Evolutionary conservation across 2,888 invertebrate genomes (phyloP), one percentile per base, ranked within the genome.

Genomic region (Clanis bilineata): DNA sequence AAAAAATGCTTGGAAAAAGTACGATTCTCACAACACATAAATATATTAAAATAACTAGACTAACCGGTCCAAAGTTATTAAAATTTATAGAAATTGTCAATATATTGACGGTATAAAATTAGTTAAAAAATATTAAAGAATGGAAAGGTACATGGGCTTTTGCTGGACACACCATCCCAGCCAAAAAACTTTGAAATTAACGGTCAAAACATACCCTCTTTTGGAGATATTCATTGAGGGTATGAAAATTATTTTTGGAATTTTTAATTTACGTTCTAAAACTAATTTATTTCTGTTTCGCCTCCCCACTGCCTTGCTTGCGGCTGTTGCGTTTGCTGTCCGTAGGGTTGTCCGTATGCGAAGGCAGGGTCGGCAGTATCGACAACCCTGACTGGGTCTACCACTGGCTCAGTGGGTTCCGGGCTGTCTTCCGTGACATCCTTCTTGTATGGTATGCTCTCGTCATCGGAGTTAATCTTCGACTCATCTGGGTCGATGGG

Each of bases 381-480:
- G 0, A 69, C 74, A 0, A 86, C 80, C 57, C 83, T 80, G 1
- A 89, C 77, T 0, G 83, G 76, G 0, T 89, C 80, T 57, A 83
- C 80, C 1, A 89, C 77, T 0, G 83, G 76, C 0, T 89, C 89
- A 0, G 85, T 80, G 0, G 89, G 89, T 47, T 84, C 80, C 0
- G 92, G 92, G 39, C 83, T 87, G 61, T 90, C 90, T 65, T 90
- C 90, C 0, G 77, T 70, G 0, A 80, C 66, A 60, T 89, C 90
- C 64, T 91, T 92, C 77, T 92, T 92, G 80, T 92, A 92, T 0
- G 91, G 91, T 47, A 92, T 85, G 66, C 91, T 91, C 3, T 92
- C 91, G 58, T 91, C 90, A 56, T 92, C 92, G 0, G 91, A 91
- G 63, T 89, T 87, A 36, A 91, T 77, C 67, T 86, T 88, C 64